Percentiles rank a stretch among this genome's conserved stretches.
Evolutionary conservation across 2,113 vertebrate species (phyloP).

Genomic region (rat (Rattus norvegicus)): DNA sequence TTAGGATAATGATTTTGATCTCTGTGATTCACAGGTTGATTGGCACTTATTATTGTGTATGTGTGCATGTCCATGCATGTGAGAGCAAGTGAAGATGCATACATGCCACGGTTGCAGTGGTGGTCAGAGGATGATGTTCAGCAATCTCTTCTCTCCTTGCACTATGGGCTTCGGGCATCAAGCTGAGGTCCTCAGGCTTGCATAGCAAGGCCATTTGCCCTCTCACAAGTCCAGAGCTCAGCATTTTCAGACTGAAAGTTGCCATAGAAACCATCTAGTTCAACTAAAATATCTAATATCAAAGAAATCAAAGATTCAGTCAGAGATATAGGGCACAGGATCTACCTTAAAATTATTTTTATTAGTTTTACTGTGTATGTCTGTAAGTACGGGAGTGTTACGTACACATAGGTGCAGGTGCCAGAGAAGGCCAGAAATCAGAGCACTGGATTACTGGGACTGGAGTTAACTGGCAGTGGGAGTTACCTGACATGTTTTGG

Average conservation of each 20-base stretch:
- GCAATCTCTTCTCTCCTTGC: not conserved
- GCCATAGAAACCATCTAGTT: not conserved
- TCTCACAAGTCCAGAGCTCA: not conserved
- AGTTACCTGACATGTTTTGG: not conserved
- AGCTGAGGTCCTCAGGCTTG: not conserved
- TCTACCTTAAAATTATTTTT: not conserved
- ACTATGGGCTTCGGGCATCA: no score
- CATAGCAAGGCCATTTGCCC: not conserved
- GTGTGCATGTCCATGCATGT: not conserved
- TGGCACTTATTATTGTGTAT: not conserved
- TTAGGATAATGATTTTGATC: conserved; percentile 44
- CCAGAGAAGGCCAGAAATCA: not conserved
- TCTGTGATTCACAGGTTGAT: not conserved
- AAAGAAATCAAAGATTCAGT: conserved; percentile 33
- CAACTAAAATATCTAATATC: not conserved
- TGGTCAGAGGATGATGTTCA: not conserved
- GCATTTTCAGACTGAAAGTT: conserved; percentile 45
- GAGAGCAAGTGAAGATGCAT: no score
- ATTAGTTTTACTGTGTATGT: not conserved
- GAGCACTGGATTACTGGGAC: not conserved
- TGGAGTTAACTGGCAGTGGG: not conserved
- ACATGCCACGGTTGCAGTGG: not conserved
- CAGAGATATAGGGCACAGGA: not conserved
- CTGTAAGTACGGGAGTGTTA: not conserved
- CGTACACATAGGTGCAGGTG: not conserved